phyloP scores from a whole-genome alignment of 2,888 invertebrate genomes.

The Elaeidobius kamerunicus region DNA sequence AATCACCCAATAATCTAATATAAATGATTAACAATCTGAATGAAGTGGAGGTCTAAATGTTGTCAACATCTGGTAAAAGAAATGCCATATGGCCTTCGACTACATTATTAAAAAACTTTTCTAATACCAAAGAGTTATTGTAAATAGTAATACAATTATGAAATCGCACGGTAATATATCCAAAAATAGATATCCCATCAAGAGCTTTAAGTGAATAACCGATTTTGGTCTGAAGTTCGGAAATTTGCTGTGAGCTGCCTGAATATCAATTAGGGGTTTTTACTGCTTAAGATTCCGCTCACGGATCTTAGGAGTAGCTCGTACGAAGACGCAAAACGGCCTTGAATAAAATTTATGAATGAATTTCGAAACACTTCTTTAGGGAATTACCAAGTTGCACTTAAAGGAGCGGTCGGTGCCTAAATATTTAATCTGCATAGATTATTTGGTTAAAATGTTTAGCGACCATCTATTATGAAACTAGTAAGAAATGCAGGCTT shows the following conservation, averaged over 20 bases:
- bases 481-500: too few species aligned
- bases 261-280: constrained; percentile 27
- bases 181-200: constrained; percentile 20
- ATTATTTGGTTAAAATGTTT: too few species aligned
- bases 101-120: too few species aligned
- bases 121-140: too few species aligned
- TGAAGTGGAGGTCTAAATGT: too few species aligned
- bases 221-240: constrained; percentile 27
- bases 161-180: too few species aligned
- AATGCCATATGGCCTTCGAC: too few species aligned
- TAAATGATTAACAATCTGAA: too few species aligned
- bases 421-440: background rate
- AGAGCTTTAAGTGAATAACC: constrained; percentile 25
- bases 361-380: constrained; percentile 17
- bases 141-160: too few species aligned
- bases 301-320: constrained; percentile 23
- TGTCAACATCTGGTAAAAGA: too few species aligned
- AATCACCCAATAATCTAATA: too few species aligned
- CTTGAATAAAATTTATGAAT: constrained; percentile 30
- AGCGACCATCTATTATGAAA: too few species aligned
- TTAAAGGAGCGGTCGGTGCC: background rate
- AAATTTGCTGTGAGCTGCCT: constrained; percentile 22
- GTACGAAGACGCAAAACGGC: constrained; percentile 26
- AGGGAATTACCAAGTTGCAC: background rate
- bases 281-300: constrained; percentile 22